Percentiles rank a stretch among this genome's conserved stretches.
phyloP scores from a whole-genome alignment of 2,797 vertebrate species.

The Pitangus sulphuratus region DNA sequence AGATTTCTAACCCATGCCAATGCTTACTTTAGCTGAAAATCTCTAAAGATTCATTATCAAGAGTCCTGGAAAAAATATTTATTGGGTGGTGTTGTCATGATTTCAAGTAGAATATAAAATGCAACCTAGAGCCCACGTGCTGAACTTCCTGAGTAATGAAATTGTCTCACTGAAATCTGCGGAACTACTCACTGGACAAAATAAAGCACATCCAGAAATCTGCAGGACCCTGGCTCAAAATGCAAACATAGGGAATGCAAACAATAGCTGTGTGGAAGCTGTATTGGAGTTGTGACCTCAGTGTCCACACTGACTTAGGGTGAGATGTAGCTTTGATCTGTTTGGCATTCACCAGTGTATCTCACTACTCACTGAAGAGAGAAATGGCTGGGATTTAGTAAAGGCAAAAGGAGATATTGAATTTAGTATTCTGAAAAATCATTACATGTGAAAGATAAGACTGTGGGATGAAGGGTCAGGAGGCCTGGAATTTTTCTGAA shows the following conservation, averaged over 20 bases:
- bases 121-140: background rate
- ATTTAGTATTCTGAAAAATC: background rate
- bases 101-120: background rate
- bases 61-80: background rate
- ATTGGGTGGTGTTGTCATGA: background rate
- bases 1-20: background rate
- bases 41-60: background rate
- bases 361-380: background rate
- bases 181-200: background rate
- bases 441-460: background rate
- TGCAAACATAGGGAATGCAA: background rate
- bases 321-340: background rate
- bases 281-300: background rate
- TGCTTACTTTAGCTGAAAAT: background rate
- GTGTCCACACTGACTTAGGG: background rate
- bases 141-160: background rate
- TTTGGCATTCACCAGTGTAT: background rate
- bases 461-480: background rate
- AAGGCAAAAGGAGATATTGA: background rate
- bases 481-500: slow-evolving; percentile 1
- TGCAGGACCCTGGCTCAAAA: background rate
- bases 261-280: background rate
- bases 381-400: background rate
- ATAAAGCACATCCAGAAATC: background rate
- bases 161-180: background rate